phyloP scores from a whole-genome alignment of 2,797 vertebrate genomes.

The Pseudomugil gertrudae region DNA sequence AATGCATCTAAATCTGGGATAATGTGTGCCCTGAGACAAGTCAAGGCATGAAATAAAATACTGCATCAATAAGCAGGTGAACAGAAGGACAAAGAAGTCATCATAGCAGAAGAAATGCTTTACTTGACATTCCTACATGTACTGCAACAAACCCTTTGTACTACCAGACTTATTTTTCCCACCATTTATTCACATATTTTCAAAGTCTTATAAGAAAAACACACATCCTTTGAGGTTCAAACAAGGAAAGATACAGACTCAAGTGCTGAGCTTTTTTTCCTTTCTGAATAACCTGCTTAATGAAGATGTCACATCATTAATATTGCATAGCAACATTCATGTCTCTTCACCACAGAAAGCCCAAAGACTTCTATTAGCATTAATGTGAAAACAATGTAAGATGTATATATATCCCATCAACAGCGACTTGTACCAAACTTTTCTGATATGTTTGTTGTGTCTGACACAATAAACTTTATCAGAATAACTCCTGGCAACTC shows the following conservation, averaged over 20 bases:
- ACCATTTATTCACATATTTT: not conserved
- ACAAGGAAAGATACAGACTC: conserved; percentile 23
- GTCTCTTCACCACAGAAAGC: conserved; percentile 3
- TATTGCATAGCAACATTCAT: not conserved
- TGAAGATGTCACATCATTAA: conserved; percentile 14
- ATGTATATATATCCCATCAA: conserved; percentile 1
- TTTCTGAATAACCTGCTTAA: conserved; percentile 9
- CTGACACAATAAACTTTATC: conserved; percentile 11
- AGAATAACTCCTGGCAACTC: conserved; percentile 1
- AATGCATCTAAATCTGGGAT: conserved; percentile 39
- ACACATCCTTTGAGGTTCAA: conserved; percentile 30
- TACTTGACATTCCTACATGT: not conserved
- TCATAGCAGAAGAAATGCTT: conserved; percentile 1
- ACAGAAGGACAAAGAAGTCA: not conserved
- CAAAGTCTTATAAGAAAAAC: not conserved
- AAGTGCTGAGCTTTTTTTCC: not conserved
- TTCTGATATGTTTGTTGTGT: conserved; percentile 4
- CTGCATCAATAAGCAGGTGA: not conserved
- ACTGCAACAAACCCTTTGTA: conserved; percentile 41
- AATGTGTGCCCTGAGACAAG: conserved; percentile 27
- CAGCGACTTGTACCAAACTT: conserved; percentile 1
- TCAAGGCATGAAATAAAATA: conserved; percentile 17
- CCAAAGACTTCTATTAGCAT: not conserved
- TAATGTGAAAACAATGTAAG: not conserved
- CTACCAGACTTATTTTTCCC: conserved; percentile 47